These are phyloP conservation scores for Silurus glanis DNA, from an alignment of 2,113 vertebrate species.

Conservation along the genomic window DNA sequence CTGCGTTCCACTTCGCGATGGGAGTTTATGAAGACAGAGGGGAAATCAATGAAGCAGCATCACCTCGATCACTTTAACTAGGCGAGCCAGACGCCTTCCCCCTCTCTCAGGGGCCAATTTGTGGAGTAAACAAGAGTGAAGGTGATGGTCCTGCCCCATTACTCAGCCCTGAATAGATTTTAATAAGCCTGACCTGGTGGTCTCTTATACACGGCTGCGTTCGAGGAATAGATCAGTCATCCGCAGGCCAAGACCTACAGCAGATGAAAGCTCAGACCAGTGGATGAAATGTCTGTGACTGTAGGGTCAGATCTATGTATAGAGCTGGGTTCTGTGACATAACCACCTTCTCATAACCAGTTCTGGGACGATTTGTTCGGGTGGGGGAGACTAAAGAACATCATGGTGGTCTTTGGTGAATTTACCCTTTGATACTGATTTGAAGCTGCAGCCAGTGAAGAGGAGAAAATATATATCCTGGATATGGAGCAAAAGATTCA, in stretches of 20 bases:
- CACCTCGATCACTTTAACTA: conserved; percentile 79
- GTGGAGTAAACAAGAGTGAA: conserved; percentile 65
- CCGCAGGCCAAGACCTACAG: conserved; percentile 17
- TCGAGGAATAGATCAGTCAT: conserved; percentile 39
- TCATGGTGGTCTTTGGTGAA: background rate
- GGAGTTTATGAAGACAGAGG: conserved; percentile 56
- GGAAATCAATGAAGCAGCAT: conserved; percentile 72
- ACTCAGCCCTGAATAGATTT: conserved; percentile 62
- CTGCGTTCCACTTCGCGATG: conserved; percentile 31
- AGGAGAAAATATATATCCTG: too few relatives aligned
- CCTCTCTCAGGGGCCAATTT: conserved; percentile 77
- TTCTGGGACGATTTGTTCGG: background rate
- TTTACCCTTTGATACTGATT: background rate
- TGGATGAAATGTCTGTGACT: background rate
- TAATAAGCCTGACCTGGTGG: conserved; percentile 64
- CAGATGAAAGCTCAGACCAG: background rate
- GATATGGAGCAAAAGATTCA: background rate
- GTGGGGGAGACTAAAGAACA: background rate
- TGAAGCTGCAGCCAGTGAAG: too few relatives aligned
- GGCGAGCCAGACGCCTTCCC: conserved; percentile 54
- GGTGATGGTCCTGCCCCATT: conserved; percentile 55
- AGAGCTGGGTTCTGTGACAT: background rate
- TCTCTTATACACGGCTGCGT: conserved; percentile 11
- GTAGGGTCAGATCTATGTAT: background rate
- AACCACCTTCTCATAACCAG: background rate